Conservation (phyloP, 2,113 vertebrate genomes). For the Columba janthina region DNA sequence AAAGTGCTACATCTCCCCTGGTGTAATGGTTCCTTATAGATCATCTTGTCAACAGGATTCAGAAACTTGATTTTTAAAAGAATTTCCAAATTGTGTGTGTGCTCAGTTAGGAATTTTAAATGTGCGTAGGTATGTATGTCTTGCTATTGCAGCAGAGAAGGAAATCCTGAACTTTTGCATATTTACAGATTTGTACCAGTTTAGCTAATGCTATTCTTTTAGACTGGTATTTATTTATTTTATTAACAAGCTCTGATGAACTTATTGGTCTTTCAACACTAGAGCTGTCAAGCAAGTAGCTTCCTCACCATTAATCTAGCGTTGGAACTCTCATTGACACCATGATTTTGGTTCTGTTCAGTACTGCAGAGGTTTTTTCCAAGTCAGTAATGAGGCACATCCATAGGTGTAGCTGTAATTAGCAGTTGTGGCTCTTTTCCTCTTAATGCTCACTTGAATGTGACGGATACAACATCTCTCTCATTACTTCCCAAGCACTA, state of each 20-base stretch:
- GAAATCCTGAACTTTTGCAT: not conserved
- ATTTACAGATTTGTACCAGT: not conserved
- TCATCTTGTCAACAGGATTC: conserved; percentile 44
- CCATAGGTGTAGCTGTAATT: not conserved
- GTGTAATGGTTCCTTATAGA: conserved; percentile 46
- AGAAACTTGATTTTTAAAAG: not conserved
- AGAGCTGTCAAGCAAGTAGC: not conserved
- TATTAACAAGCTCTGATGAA: not conserved
- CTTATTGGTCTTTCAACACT: not conserved
- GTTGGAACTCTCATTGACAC: not conserved
- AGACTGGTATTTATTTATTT: conserved; percentile 17
- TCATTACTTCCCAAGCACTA: not conserved
- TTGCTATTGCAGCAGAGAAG: not conserved
- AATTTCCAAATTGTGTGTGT: not conserved
- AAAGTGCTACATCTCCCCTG: conserved; percentile 30
- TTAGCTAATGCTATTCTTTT: not conserved
- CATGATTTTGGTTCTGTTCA: conserved; percentile 9
- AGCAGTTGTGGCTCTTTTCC: not conserved
- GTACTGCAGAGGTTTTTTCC: conserved; percentile 9
- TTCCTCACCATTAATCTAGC: not conserved
- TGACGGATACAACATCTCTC: not conserved
- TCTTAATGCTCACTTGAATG: not conserved
- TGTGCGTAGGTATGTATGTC: not conserved
- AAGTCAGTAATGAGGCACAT: not conserved
- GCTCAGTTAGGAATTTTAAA: not conserved